Evolutionary conservation across 1,140 invertebrate species (phyloP), one percentile per base, ranked within the genome.

Genomic region (Drosophila albomicans): DNA sequence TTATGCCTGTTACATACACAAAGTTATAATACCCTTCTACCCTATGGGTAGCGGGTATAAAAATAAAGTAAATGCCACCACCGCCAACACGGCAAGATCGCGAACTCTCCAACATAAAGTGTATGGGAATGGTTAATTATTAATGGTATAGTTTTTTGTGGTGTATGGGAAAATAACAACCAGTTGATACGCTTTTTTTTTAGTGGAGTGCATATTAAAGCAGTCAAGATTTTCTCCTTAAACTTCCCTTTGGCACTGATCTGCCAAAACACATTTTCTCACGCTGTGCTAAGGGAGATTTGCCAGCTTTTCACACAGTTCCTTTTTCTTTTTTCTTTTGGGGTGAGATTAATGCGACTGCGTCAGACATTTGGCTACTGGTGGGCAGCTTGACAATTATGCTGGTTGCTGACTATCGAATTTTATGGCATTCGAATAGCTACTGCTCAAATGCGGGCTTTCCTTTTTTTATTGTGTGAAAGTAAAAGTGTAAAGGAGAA

Each of bases 161-260:
- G 13, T 62, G 57, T 67, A 74, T 85, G 85, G 78, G 85, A 79
- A 45, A 45, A 25, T 25, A 25, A 51, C 20, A 69, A 74, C 65
- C 71, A 85, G 48, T 46, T 65, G 82, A 82, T 79, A 59, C 38
- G 38, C 30, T 32, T 1, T 1, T 5, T 7, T 7, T 32, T 2
- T 8, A 11, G 82, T 82, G 72, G 79, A 75, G 74, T 81, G 85
- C 75, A 79, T 89, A 78, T 68, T 89, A 84, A 89, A 78, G 74
- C 4, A 88, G 84, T 78, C 68, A 88, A 88, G 84, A 88, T 84
- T 82, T 88, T n/a, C 10, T 38, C 35, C 35, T 38, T 32, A 43
- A n/a, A 43, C 11, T n/a, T 43, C 41, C 3, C 41, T 20, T 46
- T 38, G 30, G 10, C 58, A 56, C 13, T 32, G 25, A 54, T 51